These are phyloP conservation scores for Dolomedes plantarius DNA, from an alignment of 2,888 invertebrate genomes.

Conservation along the genomic window DNA sequence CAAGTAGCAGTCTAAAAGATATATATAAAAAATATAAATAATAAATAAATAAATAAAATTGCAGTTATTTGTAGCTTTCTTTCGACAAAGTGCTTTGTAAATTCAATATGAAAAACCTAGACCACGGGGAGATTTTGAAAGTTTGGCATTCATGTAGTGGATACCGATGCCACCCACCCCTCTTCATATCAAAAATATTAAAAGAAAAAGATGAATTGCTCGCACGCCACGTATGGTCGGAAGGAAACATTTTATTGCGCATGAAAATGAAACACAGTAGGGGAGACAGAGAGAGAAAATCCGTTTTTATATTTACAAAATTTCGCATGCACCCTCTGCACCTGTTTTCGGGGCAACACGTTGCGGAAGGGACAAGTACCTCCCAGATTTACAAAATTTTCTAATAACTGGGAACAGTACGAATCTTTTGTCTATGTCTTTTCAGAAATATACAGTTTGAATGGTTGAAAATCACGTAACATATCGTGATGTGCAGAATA, in stretches of 20 bases:
- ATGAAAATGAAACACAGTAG: not conserved
- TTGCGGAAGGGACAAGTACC: not conserved
- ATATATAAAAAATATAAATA: too few relatives aligned
- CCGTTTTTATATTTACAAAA: not conserved
- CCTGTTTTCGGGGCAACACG: not conserved
- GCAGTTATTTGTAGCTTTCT: not conserved
- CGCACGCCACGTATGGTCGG: not conserved
- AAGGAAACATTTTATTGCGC: not conserved
- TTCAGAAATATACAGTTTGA: not conserved
- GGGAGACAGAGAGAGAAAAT: not conserved
- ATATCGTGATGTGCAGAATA: not conserved
- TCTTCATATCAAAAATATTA: not conserved
- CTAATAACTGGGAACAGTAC: not conserved
- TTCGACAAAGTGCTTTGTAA: too few relatives aligned
- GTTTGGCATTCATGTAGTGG: not conserved
- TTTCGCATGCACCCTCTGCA: not conserved
- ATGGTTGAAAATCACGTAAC: not conserved
- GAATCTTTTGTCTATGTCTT: not conserved
- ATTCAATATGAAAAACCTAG: not conserved
- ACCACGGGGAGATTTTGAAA: not conserved
- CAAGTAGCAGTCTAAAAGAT: too few relatives aligned
- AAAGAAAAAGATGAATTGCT: not conserved
- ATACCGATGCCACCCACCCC: not conserved
- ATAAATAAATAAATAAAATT: too few relatives aligned
- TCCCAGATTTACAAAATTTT: conserved; percentile 2